A percentile compares a stretch with the other conserved stretches of the same genome.
phyloP scores from a whole-genome alignment of 2,113 vertebrate genomes.

The Pachycephala philippinensis region DNA sequence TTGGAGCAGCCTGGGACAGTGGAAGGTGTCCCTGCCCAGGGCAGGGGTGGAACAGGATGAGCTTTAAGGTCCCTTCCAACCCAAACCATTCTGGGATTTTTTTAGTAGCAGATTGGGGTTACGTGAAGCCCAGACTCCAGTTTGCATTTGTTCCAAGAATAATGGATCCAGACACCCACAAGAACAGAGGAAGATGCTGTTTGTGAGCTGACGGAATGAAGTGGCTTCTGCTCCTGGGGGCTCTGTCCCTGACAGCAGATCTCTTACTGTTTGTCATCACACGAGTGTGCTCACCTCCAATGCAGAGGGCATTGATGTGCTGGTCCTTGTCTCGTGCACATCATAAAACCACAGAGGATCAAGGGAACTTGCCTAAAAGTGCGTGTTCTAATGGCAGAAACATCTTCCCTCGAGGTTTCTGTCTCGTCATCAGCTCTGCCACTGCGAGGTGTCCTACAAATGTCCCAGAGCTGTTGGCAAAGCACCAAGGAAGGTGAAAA shows the following conservation, averaged over 20 bases:
- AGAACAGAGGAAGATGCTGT: fast-evolving
- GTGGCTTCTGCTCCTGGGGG: not conserved
- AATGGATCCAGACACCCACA: not conserved
- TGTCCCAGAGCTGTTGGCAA: not conserved
- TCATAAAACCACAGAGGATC: not conserved
- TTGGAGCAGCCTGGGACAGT: not conserved
- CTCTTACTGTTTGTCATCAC: not conserved
- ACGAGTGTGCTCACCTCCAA: not conserved
- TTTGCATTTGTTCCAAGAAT: not conserved
- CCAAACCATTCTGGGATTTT: not conserved
- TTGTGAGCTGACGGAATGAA: not conserved
- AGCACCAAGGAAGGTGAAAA: not conserved
- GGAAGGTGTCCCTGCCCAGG: not conserved
- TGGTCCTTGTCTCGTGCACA: not conserved
- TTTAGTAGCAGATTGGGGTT: not conserved
- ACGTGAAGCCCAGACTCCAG: not conserved
- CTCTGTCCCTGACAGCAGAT: not conserved
- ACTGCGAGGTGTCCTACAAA: not conserved
- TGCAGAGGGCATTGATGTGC: not conserved
- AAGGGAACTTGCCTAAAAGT: not conserved
- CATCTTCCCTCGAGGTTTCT: not conserved
- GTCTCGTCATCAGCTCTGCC: not conserved
- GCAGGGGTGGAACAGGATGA: not conserved
- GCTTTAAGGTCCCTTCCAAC: not conserved
- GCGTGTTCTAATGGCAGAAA: not conserved